Evolutionary conservation across 2,113 vertebrate genomes (phyloP).

Genomic region (Bufo gargarizans): DNA sequence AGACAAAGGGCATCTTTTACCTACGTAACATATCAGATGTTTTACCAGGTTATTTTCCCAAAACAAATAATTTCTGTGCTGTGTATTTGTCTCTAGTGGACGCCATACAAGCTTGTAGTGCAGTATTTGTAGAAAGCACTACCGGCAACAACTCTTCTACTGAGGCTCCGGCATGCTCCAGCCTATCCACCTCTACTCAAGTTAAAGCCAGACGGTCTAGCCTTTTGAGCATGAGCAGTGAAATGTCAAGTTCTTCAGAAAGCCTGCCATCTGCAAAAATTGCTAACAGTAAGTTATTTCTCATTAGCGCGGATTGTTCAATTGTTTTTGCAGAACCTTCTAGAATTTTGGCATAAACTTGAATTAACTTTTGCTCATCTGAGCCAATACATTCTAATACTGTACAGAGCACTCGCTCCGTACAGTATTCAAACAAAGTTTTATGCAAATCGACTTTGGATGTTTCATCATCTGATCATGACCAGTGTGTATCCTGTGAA

Average conservation of each 20-base stretch:
- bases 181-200: conserved; percentile 56
- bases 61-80: neutral
- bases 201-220: conserved; percentile 77
- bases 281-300: conserved; percentile 83
- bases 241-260: conserved; percentile 83
- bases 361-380: too few relatives aligned
- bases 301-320: too few relatives aligned
- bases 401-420: too few relatives aligned
- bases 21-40: neutral
- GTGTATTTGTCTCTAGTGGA: conserved; percentile 73
- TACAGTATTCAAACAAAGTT: too few relatives aligned
- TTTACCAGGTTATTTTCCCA: neutral
- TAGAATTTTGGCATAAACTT: too few relatives aligned
- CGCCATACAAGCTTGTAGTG: conserved; percentile 80
- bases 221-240: conserved; percentile 84
- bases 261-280: conserved; percentile 79
- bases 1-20: neutral
- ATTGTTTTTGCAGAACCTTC: too few relatives aligned
- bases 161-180: conserved; percentile 60
- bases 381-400: too few relatives aligned
- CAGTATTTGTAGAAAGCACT: conserved; percentile 81
- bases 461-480: too few relatives aligned
- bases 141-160: conserved; percentile 63
- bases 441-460: too few relatives aligned
- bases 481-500: too few relatives aligned